Base-by-base conservation (phyloP, 2,888 invertebrate species). In the Cecidostiba fungosa region DNA sequence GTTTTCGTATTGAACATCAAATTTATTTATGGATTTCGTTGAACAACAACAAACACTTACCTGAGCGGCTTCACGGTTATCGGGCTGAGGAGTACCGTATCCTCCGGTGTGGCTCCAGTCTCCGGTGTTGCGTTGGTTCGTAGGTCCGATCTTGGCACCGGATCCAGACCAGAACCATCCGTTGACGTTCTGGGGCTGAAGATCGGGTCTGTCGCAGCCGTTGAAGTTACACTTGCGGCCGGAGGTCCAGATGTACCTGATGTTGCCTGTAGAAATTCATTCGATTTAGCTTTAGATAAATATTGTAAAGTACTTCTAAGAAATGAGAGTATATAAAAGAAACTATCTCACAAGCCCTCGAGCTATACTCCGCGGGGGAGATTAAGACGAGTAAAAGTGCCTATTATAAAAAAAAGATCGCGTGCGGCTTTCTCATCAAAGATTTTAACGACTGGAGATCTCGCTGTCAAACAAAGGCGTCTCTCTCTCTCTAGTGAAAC, bases 101-200 rank as follows among this genome's bases (percentile, higher is more conserved):
- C 98, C 98, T 86, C 98, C 98, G 78, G 98, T 98, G 91, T 95
- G 94, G 89, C 97, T 97, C 98, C 98, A 98, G 93, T 98, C 98
- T 62, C 98, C 98, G 86, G 97, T 96, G 94, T 97, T 98, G 88
- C 98, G 95, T 93, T 97, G 97, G 50, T 96, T 96, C 82, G 98
- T 98, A 86, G 98, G 96, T 73, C 98, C 98, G 92, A 98, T 97
- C 94, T 98, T 98, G 87, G 97, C 98, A 47, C 98, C 98, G 12
- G 98, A 98, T 88, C 98, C 98, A 8, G 97, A 97, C 98, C 98
- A 98, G 95, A 98, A 98, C 98, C 98, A 98, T 74, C 98, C 98
- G 92, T 98, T 97, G 87, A 97, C 93, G 85, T 96, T 95, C 89
- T 96, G 95, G 50, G 98, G 98, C 90, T 97, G 96, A 88, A 98